Conservation (phyloP, 2,888 invertebrate genomes). For the Monopis laevigella region DNA sequence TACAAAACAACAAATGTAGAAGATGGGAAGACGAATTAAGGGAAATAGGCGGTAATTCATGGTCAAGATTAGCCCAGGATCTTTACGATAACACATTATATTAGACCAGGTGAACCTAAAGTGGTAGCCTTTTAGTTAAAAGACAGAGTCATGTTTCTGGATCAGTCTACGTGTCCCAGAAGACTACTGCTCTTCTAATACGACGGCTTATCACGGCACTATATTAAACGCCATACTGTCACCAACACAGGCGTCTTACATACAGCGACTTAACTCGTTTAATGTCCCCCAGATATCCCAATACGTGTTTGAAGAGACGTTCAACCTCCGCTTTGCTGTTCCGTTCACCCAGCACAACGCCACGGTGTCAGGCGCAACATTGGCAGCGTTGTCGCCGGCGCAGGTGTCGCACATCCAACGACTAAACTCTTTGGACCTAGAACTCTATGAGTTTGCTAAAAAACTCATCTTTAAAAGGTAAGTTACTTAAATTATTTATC, state of each 20-base stretch:
- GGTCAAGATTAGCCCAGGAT: too few species aligned
- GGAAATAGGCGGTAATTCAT: too few species aligned
- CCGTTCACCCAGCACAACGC: conserved; percentile 94
- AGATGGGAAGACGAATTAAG: too few species aligned
- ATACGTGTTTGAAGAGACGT: conserved; percentile 94
- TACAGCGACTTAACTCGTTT: conserved; percentile 85
- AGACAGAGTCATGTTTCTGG: too few species aligned
- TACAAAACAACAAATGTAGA: too few species aligned
- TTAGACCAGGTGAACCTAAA: too few species aligned
- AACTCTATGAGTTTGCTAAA: conserved; percentile 93
- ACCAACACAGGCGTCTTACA: conserved; percentile 76
- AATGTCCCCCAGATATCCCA: conserved; percentile 73
- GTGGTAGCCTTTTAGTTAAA: too few species aligned
- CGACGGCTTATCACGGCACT: too few species aligned
- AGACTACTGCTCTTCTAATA: too few species aligned
- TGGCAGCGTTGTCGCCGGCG: conserved; percentile 77
- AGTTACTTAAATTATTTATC: conserved; percentile 18
- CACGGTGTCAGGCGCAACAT: conserved; percentile 85
- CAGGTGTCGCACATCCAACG: conserved; percentile 80
- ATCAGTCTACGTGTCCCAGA: too few species aligned
- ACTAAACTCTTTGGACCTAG: conserved; percentile 89
- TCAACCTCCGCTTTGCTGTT: conserved; percentile 88
- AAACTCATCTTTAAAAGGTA: conserved; percentile 83
- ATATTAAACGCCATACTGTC: conserved; percentile 81
- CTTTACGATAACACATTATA: too few species aligned